Evolutionary conservation across 2,797 vertebrate species (phyloP).

Genomic region (Leontocebus nigricollis): DNA sequence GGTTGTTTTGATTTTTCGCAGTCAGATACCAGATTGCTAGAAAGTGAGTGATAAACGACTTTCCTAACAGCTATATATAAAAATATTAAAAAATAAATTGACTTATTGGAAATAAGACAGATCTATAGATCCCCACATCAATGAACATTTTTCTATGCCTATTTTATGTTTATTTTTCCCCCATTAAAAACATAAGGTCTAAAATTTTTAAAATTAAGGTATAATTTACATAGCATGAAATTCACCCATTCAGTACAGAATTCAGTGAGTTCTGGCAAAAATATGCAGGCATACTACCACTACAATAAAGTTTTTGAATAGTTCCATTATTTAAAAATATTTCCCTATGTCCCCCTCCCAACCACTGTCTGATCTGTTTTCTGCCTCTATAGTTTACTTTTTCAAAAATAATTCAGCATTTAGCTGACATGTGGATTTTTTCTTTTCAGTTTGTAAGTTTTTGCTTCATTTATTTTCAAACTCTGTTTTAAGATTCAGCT

Average conservation of each 20-base stretch:
- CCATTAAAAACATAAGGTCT: not conserved
- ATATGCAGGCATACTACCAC: not conserved
- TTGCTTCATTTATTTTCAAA: not conserved
- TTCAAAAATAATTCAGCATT: not conserved
- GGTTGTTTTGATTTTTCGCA: not conserved
- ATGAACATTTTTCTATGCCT: not conserved
- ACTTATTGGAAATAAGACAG: not conserved
- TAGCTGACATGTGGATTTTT: not conserved
- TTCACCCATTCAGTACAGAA: not conserved
- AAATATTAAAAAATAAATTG: not conserved
- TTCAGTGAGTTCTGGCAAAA: not conserved
- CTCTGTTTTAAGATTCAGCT: not conserved
- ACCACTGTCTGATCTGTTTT: not conserved
- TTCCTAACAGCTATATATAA: not conserved
- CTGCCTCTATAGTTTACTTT: not conserved
- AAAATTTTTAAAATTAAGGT: not conserved
- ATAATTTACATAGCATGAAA: not conserved
- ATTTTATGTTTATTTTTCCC: not conserved
- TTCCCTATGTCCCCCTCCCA: rapidly evolving
- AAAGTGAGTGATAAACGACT: not conserved
- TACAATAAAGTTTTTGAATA: not conserved
- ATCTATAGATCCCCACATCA: not conserved
- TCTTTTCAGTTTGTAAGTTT: not conserved
- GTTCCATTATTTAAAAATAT: not conserved
- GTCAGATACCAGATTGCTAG: not conserved